Evolutionary conservation across 2,888 invertebrate species (phyloP), one percentile per base, ranked within the genome.

Genomic region (Rotaria magnacalcarata): DNA sequence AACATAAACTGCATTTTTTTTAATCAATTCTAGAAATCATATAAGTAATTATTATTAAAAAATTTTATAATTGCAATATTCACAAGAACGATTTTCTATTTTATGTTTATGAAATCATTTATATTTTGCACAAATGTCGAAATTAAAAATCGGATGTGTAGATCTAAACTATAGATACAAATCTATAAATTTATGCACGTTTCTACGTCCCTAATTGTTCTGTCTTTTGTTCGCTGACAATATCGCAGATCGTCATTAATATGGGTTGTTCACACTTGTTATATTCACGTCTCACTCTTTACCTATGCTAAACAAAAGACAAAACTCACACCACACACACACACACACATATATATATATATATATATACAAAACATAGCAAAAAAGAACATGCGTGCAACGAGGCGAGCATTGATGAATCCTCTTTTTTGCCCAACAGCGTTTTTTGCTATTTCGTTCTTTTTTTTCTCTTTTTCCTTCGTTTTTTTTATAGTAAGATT

Each of bases 401-500:
- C 67, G 67, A 67, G 34, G 34, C 67, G 67, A 67, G 67, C 2
- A 67, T 67, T 34, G 67, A 67, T 67, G 67, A 67, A 34, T 67
- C 67, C 34, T 67, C 67, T 41, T 41, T 19, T 67, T 67, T 67
- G 27, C 67, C 67, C 67, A 34, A 27, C 67, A 14, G 5, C 67
- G 27, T 19, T 34, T 41, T 67, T 6, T 67, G 67, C 27, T 67
- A 67, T 67, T 67, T 67, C 67, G 67, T 67, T 67, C 67, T 67
- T 2, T 34, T 67, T 34, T 54, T 16, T 67, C 16, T 67, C 24
- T 41, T 67, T 67, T 67, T 67, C 34, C 67, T 67, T 67, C 67
- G 19, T 19, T 16, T 8, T 67, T 67, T 67, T 67, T 27, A 16
- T 8, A 67, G 67, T 67, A 34, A 67, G 67, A 67, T 67, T 67